These are phyloP conservation scores for Psilanteris sp. DNA, from an alignment of 1,140 invertebrate genomes.

Conservation along the genomic window DNA sequence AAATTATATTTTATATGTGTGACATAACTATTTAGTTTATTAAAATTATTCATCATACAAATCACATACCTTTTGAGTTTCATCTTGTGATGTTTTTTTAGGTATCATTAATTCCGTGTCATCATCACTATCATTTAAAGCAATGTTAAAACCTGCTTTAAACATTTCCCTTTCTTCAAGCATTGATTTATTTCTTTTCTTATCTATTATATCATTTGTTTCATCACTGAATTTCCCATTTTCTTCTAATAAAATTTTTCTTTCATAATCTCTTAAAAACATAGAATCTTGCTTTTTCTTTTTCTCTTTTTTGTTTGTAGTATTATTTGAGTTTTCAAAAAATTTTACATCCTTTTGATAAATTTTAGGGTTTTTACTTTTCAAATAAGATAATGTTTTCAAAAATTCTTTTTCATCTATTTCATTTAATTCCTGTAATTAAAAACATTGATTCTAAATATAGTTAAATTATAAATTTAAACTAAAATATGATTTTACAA, in stretches of 20 bases:
- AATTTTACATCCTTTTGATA: constrained; percentile 89
- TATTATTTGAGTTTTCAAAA: constrained; percentile 82
- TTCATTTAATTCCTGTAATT: constrained; percentile 67
- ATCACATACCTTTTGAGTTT: constrained; percentile 77
- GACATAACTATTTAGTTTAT: no score
- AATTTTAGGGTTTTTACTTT: constrained; percentile 92
- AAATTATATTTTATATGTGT: no score
- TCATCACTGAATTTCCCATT: constrained; percentile 82
- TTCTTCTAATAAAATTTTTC: constrained; percentile 87
- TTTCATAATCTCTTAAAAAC: constrained; percentile 89
- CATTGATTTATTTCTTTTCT: constrained; percentile 81
- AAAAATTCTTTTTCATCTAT: constrained; percentile 91
- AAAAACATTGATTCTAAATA: constrained; percentile 20
- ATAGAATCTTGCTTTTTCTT: constrained; percentile 82
- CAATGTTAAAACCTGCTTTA: constrained; percentile 84
- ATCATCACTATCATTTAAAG: constrained; percentile 78
- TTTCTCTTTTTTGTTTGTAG: constrained; percentile 57
- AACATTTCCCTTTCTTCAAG: constrained; percentile 86
- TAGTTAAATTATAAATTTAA: no score
- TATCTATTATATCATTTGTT: constrained; percentile 69
- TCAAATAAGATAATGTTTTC: constrained; percentile 90
- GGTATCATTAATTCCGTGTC: constrained; percentile 81
- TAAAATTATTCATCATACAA: no score
- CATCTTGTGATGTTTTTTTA: constrained; percentile 83
- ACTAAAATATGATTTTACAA: no score